Base-by-base conservation (phyloP, 2,113 vertebrate genomes). In the Microtus richardsoni region DNA sequence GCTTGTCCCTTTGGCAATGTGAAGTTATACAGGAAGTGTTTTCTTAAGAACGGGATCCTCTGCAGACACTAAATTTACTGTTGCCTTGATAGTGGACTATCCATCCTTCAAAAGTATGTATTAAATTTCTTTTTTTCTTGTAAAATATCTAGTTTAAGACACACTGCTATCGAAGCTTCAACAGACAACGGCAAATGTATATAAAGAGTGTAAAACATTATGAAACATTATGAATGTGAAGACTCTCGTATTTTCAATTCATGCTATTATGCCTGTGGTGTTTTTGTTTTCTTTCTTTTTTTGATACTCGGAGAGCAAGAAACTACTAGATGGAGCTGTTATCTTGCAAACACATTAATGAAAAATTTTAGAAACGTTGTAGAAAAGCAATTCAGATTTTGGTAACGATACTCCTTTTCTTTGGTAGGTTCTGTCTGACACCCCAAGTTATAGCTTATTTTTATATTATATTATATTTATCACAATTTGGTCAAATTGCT, bases 401-500 rank as follows among this genome's bases (percentile, higher is more conserved):
- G 66, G 62, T 66, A 86, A 44, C 17, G 49, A 64, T 5, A 10
- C 4, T n/a, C 44, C 16, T 93, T 86, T 66, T 79, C 60, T 88
- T 85, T 60, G 26, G 28, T 58, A 75, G 24, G 9, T 66, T 91
- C 87, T 85, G 12, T 85, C 22, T 79, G 66, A 82, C 19, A 52
- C 95, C 79, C 54, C 82, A 88, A 73, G 33, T 30, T 36, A 47
- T 1, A 64, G 33, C 49, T n/a, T n/a, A n/a, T n/a, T n/a, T n/a
- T n/a, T n/a, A n/a, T n/a, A n/a, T n/a, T n/a, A n/a, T n/a, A n/a
- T n/a, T n/a, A n/a, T 93, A 92, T 70, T 87, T 64, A 93, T 84
- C 7, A 30, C 47, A 58, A 44, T 75, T 54, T 93, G 54, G 6
- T 75, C 60, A 95, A 95, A 95, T 95, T 54, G 33, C 74, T 41